phyloP scores from a whole-genome alignment of 2,113 vertebrate genomes.

The Sinocyclocheilus maitianheensis region DNA sequence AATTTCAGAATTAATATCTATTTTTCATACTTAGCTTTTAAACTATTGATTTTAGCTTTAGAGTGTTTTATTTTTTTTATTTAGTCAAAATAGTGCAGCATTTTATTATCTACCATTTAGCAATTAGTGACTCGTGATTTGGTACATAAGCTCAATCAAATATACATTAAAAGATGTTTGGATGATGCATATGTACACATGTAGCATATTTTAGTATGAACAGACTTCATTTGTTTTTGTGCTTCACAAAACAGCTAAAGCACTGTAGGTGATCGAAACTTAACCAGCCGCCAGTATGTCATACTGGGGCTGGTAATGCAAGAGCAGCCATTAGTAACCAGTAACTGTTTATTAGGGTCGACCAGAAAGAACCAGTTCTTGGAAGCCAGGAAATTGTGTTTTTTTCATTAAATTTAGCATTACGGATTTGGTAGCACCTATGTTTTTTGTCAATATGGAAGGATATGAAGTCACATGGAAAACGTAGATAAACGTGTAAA shows the following conservation, averaged over 20 bases:
- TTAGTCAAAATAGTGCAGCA: background rate
- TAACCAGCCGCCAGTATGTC: background rate
- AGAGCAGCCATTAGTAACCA: constrained; percentile 2
- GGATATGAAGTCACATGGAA: background rate
- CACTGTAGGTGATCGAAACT: background rate
- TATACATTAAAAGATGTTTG: background rate
- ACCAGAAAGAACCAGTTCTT: background rate
- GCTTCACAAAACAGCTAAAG: background rate
- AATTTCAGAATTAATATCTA: background rate
- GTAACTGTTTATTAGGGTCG: background rate
- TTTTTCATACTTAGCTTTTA: background rate
- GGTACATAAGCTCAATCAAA: background rate
- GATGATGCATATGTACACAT: background rate
- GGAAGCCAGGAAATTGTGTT: background rate
- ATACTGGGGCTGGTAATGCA: constrained; percentile 3
- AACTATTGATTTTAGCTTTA: too few relatives aligned
- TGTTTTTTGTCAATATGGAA: background rate
- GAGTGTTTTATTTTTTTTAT: background rate
- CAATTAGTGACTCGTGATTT: background rate
- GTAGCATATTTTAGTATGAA: background rate
- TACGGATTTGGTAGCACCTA: background rate
- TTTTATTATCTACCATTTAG: background rate
- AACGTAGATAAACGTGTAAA: background rate
- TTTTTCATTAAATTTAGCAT: background rate
- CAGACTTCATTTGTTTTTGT: background rate